Base-by-base conservation (phyloP, 2,888 invertebrate genomes). In the Apodemia mormo region DNA sequence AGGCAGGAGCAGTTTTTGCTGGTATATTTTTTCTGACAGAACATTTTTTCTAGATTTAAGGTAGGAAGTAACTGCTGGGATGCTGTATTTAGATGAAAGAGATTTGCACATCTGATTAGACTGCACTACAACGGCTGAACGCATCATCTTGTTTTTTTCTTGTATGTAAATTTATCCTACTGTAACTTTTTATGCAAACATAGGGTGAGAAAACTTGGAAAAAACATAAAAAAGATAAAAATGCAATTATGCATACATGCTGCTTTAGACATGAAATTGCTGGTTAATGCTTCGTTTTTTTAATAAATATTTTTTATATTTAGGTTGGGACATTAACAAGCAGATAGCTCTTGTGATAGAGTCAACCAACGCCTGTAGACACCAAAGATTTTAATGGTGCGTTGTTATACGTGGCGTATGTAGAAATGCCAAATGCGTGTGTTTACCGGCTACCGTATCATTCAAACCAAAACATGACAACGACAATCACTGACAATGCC, bases 71-170 rank as follows among this genome's bases (percentile, higher is more conserved):
- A 58, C 29, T 54, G 54, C 8, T 54, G 22, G 22, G 6, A 14
- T 37, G 33, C 33, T 64, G 64, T 64, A 33, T 64, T 64, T 64
- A 64, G 64, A 64, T 64, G 37, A 64, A 64, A 64, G 64, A 33
- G 64, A 64, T 64, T 64, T 37, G 33, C 64, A n/a, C 64, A 64
- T 37, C 64, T 33, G 64, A 37, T 64, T 64, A 64, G 64, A 33
- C 14, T n/a, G 64, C 64, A 64, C n/a, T 64, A n/a, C 64, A 64
- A 64, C 64, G 64, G 64, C n/a, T 64, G 64, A n/a, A 64, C 37
- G 64, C 64, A 64, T 8, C 37, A 64, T 64, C 64, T 64, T 64
- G 64, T 64, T 64, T 64, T 64, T 64, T 64, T 37, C 64, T 64
- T 37, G 37, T 14, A 64, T 64, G 37, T 64, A 64, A 64, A 64